These are phyloP conservation scores for Phasia obesa DNA, from an alignment of 2,888 invertebrate species.

Conservation along the genomic window DNA sequence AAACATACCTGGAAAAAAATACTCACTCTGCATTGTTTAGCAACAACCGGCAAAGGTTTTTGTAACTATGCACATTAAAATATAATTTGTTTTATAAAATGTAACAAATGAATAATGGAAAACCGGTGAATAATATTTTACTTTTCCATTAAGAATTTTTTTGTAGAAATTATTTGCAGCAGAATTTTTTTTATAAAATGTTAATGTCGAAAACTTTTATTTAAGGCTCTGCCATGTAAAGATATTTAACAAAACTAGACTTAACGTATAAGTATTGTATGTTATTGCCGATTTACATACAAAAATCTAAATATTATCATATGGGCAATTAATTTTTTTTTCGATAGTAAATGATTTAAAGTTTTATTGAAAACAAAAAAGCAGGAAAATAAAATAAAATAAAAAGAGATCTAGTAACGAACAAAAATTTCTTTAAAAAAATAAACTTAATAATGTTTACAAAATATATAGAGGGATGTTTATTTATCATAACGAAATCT, in stretches of 20 bases:
- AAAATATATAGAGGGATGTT: background rate
- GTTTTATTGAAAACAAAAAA: too few relatives aligned
- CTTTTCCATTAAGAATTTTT: too few relatives aligned
- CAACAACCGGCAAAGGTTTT: too few relatives aligned
- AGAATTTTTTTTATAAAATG: too few relatives aligned
- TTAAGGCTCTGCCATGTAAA: conserved; percentile 1
- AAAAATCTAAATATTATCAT: conserved; percentile 55
- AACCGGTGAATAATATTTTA: too few relatives aligned
- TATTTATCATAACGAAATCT: conserved; percentile 31
- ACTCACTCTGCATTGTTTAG: too few relatives aligned
- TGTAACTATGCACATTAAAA: too few relatives aligned
- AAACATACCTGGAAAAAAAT: too few relatives aligned
- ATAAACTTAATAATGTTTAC: conserved; percentile 10
- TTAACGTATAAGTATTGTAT: conserved; percentile 11
- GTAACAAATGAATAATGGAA: too few relatives aligned
- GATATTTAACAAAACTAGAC: background rate
- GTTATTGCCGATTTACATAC: conserved; percentile 45
- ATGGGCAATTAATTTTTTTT: conserved; percentile 63
- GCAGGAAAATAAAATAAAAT: conserved; percentile 4
- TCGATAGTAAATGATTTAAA: conserved; percentile 61
- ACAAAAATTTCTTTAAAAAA: conserved; percentile 38
- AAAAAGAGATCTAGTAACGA: conserved; percentile 2
- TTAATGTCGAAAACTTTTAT: background rate
- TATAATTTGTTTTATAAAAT: too few relatives aligned
- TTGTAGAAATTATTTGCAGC: too few relatives aligned